Evolutionary conservation across 2,113 vertebrate genomes (phyloP).

Genomic region (Xiphorhynchus elegans): DNA sequence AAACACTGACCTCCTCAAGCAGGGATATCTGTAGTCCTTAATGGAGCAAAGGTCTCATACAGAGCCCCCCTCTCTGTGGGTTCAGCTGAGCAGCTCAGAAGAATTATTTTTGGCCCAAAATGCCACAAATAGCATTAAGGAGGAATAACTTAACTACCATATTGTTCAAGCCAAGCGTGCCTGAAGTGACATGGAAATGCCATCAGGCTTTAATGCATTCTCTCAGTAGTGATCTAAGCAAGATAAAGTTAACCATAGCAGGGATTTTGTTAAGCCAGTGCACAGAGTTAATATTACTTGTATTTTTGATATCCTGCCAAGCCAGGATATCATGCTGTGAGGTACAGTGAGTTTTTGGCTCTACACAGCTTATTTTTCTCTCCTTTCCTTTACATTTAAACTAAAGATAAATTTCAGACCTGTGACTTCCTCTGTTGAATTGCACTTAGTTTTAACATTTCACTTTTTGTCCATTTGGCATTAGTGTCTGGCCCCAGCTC

Average conservation of each 20-base stretch:
- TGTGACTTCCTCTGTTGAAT: neutral
- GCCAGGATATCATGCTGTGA: slow-evolving; percentile 38
- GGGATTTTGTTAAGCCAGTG: slow-evolving; percentile 28
- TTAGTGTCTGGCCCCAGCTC: neutral
- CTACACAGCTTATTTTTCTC: neutral
- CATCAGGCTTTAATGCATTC: slow-evolving; percentile 43
- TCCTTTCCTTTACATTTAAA: neutral
- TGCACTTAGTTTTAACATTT: neutral
- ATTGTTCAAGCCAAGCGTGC: neutral
- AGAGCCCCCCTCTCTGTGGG: neutral
- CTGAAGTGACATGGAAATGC: slow-evolving; percentile 34
- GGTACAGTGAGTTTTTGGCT: neutral
- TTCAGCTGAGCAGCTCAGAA: neutral
- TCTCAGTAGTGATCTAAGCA: neutral
- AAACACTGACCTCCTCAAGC: neutral
- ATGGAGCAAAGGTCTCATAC: neutral
- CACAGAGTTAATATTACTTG: slow-evolving; percentile 13
- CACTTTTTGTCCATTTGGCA: neutral
- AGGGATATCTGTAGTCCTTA: neutral
- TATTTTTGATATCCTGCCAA: slow-evolving; percentile 38
- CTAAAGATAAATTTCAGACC: neutral
- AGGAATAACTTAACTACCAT: neutral
- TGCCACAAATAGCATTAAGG: neutral
- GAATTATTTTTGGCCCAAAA: neutral
- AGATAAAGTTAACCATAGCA: slow-evolving; percentile 4